Conservation (phyloP, 2,113 vertebrate genomes). For the Montifringilla adamsi region DNA sequence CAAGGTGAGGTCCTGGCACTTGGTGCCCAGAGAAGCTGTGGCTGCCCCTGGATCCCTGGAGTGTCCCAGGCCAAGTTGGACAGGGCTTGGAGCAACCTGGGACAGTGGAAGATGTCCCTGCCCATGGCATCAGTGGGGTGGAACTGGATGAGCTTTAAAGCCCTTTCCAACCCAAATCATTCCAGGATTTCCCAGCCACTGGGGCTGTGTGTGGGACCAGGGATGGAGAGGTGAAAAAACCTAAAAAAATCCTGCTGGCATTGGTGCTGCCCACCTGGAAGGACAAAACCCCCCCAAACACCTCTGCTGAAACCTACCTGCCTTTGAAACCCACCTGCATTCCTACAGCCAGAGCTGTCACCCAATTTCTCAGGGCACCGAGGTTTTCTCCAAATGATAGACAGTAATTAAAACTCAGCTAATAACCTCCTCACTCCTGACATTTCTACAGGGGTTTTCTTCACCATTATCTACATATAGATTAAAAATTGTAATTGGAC, state of each 20-base stretch:
- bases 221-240: neutral
- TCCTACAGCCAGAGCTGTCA: slow-evolving; percentile 34
- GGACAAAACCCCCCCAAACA: neutral
- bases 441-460: slow-evolving; percentile 93
- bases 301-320: neutral
- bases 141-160: neutral
- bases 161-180: neutral
- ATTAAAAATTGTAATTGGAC: slow-evolving; percentile 97
- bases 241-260: accelerated
- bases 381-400: slow-evolving; percentile 83
- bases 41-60: neutral
- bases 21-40: neutral
- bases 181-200: neutral
- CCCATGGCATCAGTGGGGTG: too few species aligned
- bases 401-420: slow-evolving; percentile 98
- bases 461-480: slow-evolving; percentile 98
- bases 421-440: slow-evolving; percentile 95
- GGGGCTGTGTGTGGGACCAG: too few species aligned
- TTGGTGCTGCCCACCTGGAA: neutral
- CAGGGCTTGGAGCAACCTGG: accelerated
- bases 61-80: accelerated
- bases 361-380: slow-evolving; percentile 74
- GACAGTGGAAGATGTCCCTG: neutral
- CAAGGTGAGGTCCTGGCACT: accelerated
- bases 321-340: slow-evolving; percentile 15